Percentiles rank a stretch among this genome's conserved stretches.
These are phyloP conservation scores for Mycetomoellerius zeteki DNA, from an alignment of 1,140 invertebrate genomes.

Conservation along the genomic window DNA sequence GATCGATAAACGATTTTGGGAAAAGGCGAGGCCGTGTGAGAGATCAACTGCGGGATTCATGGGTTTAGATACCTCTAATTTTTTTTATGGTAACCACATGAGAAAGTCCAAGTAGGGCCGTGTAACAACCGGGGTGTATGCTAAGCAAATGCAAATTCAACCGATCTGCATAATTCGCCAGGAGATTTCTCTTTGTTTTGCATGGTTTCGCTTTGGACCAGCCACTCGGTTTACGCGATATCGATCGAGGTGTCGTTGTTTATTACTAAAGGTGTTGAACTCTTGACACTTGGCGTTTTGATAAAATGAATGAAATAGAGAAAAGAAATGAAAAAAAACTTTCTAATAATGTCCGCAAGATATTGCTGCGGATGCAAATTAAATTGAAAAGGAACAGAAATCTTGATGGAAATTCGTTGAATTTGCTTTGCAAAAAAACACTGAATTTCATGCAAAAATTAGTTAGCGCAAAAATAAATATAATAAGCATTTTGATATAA, in stretches of 20 bases:
- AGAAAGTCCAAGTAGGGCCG: constrained; percentile 70
- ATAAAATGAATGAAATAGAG: not conserved
- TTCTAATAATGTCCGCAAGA: not conserved
- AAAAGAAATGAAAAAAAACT: not conserved
- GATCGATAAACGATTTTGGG: constrained; percentile 53
- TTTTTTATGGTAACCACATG: constrained; percentile 79
- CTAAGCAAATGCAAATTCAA: constrained; percentile 78
- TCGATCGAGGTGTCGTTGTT: constrained; percentile 39
- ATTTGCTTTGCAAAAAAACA: not conserved
- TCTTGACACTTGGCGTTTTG: not conserved
- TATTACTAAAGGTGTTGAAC: constrained; percentile 21
- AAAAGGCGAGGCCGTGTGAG: constrained; percentile 66
- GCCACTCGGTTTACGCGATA: constrained; percentile 66
- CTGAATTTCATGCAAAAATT: not conserved
- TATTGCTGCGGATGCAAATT: not conserved
- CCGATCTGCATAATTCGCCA: constrained; percentile 77
- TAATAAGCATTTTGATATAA: not conserved
- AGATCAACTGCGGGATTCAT: constrained; percentile 65
- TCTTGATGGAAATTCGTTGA: not conserved
- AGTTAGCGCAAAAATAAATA: not conserved
- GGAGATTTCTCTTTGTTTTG: constrained; percentile 78
- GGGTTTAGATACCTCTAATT: constrained; percentile 66
- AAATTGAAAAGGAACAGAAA: constrained; percentile 13
- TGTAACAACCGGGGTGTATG: constrained; percentile 71
- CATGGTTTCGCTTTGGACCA: constrained; percentile 67